Base-by-base conservation (phyloP, 2,113 vertebrate genomes). In the Nicator chloris region DNA sequence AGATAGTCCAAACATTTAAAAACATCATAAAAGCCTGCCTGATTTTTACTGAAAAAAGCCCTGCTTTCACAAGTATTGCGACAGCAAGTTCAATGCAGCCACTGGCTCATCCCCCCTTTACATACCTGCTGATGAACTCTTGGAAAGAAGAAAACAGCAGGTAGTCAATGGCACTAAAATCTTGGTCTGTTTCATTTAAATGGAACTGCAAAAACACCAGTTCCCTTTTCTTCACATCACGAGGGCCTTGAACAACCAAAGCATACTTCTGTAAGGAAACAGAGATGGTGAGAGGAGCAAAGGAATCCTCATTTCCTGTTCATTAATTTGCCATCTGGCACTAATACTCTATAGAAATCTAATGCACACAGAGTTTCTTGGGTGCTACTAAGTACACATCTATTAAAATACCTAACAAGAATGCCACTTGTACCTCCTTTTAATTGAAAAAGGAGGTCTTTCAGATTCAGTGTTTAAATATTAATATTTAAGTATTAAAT, bases 81-180 rank as follows among this genome's bases (percentile, higher is more conserved):
- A 30, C 44, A 90, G 15, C 27, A 68, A 85, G 26, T 21, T 64
- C 40, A 81, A 0, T 12, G 47, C 83, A 84, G 27, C 42, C 49
- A 53, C 18, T 88, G 64, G 11, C 31, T 45, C 61, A 42, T 26
- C 44, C 11, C 13, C 65, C 50, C 17, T 88, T 82, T 47, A 78
- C 96, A 11, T 90, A 98, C 98, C 98, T 98, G 51, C 84, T 93
- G 64, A 97, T 82, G 35, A 99, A 98, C 61, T 99, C 98, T 22
- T 97, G 98, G 89, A 98, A 99, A 35, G 98, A 99, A 16, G 98
- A 98, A 97, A 99, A 99, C 21, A 99, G 98, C 94, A 99, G 98
- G 96, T 99, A 99, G n/a, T 98, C 98, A 86, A 99, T 99, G 86
- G 99, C 99, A n/a, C 99, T 99, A 96, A 99, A 99, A 97, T 99